A percentile compares a stretch with the other conserved stretches of the same genome.
These are phyloP conservation scores for Trachelus iudaicus DNA, from an alignment of 2,888 invertebrate genomes.

Conservation along the genomic window DNA sequence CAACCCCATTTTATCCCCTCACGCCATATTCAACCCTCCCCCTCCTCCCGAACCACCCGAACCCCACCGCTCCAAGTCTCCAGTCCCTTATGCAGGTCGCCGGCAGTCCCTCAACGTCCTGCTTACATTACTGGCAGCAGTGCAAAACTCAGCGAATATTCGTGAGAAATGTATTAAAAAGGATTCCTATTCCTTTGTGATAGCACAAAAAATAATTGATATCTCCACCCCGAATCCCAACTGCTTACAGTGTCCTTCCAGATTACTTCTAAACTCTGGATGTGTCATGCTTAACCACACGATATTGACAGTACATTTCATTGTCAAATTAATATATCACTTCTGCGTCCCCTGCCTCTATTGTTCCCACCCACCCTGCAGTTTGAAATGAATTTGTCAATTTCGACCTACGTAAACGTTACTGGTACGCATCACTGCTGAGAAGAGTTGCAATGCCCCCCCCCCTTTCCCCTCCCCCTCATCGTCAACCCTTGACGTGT, in stretches of 20 bases:
- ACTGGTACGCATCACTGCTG: not conserved
- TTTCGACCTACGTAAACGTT: not conserved
- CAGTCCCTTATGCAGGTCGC: not conserved
- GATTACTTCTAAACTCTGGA: not conserved
- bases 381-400: not conserved
- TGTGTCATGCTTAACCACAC: not conserved
- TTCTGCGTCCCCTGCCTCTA: no score
- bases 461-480: no score
- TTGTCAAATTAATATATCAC: not conserved
- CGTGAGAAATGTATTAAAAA: not conserved
- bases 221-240: not conserved
- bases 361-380: not conserved
- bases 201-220: not conserved
- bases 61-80: not conserved
- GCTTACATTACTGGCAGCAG: not conserved
- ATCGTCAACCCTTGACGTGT: not conserved
- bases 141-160: not conserved
- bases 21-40: slow-evolving; percentile 3
- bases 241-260: not conserved
- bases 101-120: not conserved
- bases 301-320: not conserved
- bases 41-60: not conserved
- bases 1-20: slow-evolving; percentile 8
- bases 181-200: not conserved
- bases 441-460: not conserved